These are phyloP conservation scores for Colletes collaris DNA, from an alignment of 2,888 invertebrate genomes.

Conservation along the genomic window DNA sequence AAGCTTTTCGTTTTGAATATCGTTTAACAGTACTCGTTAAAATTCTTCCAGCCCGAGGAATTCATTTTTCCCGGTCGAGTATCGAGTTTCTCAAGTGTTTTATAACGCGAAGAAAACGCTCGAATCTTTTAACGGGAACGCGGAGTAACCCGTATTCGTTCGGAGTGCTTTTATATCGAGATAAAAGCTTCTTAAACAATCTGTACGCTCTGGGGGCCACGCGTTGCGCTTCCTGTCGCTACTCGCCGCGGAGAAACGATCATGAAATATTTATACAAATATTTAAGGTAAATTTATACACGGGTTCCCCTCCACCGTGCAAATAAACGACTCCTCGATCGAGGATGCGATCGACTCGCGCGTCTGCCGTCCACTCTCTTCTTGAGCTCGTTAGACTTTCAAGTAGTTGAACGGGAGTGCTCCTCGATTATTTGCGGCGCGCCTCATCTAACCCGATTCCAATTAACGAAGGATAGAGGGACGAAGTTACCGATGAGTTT, in stretches of 20 bases:
- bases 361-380: conserved; percentile 28
- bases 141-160: not conserved
- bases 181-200: conserved; percentile 8
- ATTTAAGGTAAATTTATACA: conserved; percentile 30
- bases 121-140: not conserved
- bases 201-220: not conserved
- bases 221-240: not conserved
- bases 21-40: conserved; percentile 9
- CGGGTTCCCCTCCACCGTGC: not conserved
- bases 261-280: conserved; percentile 36
- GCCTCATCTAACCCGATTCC: conserved; percentile 43
- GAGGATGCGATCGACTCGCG: conserved; percentile 6
- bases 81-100: not conserved
- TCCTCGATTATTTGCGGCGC: conserved; percentile 56
- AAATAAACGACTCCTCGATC: conserved; percentile 20
- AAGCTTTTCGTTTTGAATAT: not conserved
- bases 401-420: conserved; percentile 45
- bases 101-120: conserved; percentile 1
- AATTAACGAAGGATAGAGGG: conserved; percentile 59
- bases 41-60: not conserved
- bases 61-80: not conserved
- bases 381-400: conserved; percentile 60
- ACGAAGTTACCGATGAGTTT: conserved; percentile 44
- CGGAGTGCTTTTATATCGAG: not conserved
- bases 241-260: not conserved